These are phyloP conservation scores for Ophioninae sp. DNA, from an alignment of 2,888 invertebrate genomes.

Conservation along the genomic window DNA sequence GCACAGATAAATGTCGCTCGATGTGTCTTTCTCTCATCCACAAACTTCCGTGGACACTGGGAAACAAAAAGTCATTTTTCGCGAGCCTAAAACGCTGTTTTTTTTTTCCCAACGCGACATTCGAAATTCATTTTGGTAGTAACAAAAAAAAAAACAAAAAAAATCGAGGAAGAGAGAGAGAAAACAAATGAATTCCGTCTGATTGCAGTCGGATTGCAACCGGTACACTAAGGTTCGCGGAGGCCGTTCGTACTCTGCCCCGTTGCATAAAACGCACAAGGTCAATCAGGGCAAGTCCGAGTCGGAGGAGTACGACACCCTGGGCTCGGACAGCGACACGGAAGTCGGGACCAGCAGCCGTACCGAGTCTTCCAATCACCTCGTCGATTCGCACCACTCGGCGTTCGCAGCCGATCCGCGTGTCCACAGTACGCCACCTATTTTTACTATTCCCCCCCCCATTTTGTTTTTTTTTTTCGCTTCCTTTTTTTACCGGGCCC, in stretches of 20 bases:
- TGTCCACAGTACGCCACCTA: slow-evolving; percentile 79
- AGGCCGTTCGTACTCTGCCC: slow-evolving; percentile 81
- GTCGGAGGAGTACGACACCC: slow-evolving; percentile 83
- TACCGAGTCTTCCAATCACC: slow-evolving; percentile 81
- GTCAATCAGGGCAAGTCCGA: slow-evolving; percentile 92
- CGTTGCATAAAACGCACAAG: slow-evolving; percentile 83
- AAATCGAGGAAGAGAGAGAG: slow-evolving; percentile 46
- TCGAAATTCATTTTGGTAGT: slow-evolving; percentile 22
- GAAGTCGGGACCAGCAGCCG: slow-evolving; percentile 82
- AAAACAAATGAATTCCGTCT: slow-evolving; percentile 77
- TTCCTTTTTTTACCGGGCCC: slow-evolving; percentile 33
- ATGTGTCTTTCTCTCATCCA: no score
- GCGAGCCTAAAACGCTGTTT: neutral
- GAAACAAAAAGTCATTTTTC: neutral
- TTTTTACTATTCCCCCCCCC: slow-evolving; percentile 52
- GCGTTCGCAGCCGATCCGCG: slow-evolving; percentile 80
- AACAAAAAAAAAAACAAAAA: slow-evolving; percentile 44
- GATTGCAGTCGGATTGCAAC: slow-evolving; percentile 82
- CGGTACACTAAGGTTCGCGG: slow-evolving; percentile 81
- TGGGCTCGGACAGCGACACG: slow-evolving; percentile 83
- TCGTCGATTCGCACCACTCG: slow-evolving; percentile 81
- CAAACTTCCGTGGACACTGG: no score
- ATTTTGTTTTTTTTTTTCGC: slow-evolving; percentile 32
- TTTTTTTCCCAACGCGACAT: slow-evolving; percentile 10
- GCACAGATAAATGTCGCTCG: no score